Base-by-base conservation (phyloP, 2,797 vertebrate genomes). In the Sus cebifrons region DNA sequence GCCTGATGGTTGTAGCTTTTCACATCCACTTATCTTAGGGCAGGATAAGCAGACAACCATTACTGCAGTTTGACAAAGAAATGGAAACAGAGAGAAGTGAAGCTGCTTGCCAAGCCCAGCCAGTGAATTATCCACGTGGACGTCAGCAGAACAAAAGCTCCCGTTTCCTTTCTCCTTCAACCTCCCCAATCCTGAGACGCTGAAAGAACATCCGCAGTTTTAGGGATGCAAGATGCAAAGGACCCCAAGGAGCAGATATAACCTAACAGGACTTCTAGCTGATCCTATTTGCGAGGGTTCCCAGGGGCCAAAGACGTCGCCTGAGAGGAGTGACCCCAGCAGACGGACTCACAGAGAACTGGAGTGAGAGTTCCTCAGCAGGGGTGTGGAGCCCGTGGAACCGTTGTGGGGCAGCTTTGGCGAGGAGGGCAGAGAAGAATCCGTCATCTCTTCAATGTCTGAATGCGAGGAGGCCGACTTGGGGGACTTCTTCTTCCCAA, bases 361-460 rank as follows among this genome's bases (percentile, higher is more conserved):
- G 98, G 99, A 99, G 98, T 99, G 99, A 0, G 99, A 99, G 96
- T 98, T 99, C 98, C 99, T 99, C 98, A 99, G 99, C 97, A 99
- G 97, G 0, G 99, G 99, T 1, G 99, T 98, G 70, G 99, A 98
- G 81, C 98, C 96, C 0, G 98, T 91, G 21, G 99, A 98, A 89
- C 98, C 99, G 0, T 99, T 99, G 98, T 99, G 99, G 9, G 99
- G 99, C 9, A 99, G 98, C 97, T 99, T 99, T 1, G 99, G 99
- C 0, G 99, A 99, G 18, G 99, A 99, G 11, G 99, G 99, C 81
- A 99, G 95, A 0, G 99, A 99, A 21, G 99, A 99, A 98, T 99
- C 99, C 0, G 99, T 99, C 99, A 99, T 99, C 98, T 99, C 99
- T 98, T 99, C 99, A 11, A 99, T 99, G 98, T 99, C 99, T 0